These are phyloP conservation scores for Habrosyne pyritoides DNA, from an alignment of 2,888 invertebrate genomes.

Conservation along the genomic window DNA sequence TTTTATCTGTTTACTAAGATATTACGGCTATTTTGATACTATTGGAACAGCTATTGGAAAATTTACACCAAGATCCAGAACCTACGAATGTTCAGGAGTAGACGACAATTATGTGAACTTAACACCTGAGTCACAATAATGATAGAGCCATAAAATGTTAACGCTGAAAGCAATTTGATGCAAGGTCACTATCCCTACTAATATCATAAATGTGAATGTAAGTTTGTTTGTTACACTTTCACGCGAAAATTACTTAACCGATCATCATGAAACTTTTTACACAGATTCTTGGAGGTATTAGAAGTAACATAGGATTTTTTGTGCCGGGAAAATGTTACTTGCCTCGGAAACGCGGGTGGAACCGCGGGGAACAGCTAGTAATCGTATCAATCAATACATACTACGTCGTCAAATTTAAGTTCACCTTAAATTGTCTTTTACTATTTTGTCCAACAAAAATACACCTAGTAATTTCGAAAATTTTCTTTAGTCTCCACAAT, in stretches of 20 bases:
- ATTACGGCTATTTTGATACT: neutral
- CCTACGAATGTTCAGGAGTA: too few species aligned
- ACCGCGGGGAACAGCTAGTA: too few species aligned
- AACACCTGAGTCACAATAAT: neutral
- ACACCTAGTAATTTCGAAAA: neutral
- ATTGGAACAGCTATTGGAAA: neutral
- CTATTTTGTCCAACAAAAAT: neutral
- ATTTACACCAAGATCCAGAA: too few species aligned
- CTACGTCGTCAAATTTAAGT: neutral
- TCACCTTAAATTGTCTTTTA: neutral
- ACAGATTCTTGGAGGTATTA: too few species aligned
- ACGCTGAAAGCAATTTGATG: neutral
- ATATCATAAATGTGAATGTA: too few species aligned
- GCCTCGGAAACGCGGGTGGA: too few species aligned
- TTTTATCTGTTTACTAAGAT: neutral
- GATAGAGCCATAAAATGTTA: neutral
- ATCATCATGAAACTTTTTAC: too few species aligned
- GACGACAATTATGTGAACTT: neutral
- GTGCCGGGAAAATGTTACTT: too few species aligned
- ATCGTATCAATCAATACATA: neutral
- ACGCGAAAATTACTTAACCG: too few species aligned
- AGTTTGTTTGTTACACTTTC: too few species aligned
- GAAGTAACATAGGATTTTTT: too few species aligned
- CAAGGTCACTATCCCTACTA: neutral
- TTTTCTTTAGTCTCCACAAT: too few species aligned